phyloP scores from a whole-genome alignment of 2,797 vertebrate genomes.

The Darevskia mixta region DNA sequence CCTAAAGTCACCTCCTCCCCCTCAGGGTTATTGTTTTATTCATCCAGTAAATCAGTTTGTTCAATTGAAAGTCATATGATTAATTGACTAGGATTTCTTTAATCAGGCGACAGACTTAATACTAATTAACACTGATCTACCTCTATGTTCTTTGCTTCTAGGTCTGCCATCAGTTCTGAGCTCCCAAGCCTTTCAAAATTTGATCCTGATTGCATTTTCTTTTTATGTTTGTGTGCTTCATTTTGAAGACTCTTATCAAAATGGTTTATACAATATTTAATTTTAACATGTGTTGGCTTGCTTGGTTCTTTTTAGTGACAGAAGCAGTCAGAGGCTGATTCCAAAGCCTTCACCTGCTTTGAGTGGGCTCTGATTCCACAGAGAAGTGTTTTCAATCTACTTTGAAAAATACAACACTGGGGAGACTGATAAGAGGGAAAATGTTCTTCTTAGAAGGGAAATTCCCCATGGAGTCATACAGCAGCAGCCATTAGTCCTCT shows the following conservation, averaged over 20 bases:
- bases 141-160: neutral
- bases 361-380: neutral
- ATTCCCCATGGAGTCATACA: slow-evolving; percentile 22
- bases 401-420: slow-evolving; percentile 1
- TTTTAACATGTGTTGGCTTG: neutral
- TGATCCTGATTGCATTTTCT: neutral
- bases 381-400: slow-evolving; percentile 2
- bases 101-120: neutral
- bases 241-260: neutral
- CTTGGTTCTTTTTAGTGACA: slow-evolving; percentile 17
- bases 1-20: neutral
- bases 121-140: neutral
- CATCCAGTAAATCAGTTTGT: neutral
- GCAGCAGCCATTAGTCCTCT: neutral
- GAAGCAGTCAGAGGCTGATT: neutral
- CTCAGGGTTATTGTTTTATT: neutral
- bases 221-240: slow-evolving; percentile 3
- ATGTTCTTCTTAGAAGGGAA: slow-evolving; percentile 8
- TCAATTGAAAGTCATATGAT: neutral
- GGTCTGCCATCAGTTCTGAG: neutral
- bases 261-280: slow-evolving; percentile 23
- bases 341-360: slow-evolving; percentile 30
- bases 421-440: slow-evolving; percentile 33
- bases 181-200: neutral
- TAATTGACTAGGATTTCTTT: neutral